phyloP scores from a whole-genome alignment of 2,888 invertebrate species.

The Himalopsyche japonica region DNA sequence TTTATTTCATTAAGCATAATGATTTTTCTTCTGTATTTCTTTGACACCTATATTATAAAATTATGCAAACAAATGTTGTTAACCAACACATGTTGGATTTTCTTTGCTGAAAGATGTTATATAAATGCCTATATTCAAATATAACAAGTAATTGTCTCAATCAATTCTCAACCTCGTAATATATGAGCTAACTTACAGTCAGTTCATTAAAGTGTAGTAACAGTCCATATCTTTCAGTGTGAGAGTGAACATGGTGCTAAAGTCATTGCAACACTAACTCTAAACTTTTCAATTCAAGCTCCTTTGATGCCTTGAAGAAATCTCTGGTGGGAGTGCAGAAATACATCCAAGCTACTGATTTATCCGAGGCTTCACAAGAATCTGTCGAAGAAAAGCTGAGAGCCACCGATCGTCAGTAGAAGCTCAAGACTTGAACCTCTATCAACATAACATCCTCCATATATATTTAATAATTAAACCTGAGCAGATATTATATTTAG shows the following conservation, averaged over 20 bases:
- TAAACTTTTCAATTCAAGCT: slow-evolving; percentile 61
- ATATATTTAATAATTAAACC: background rate
- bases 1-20: no score
- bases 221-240: no score
- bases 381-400: slow-evolving; percentile 93
- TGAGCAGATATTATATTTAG: background rate
- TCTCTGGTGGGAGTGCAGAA: slow-evolving; percentile 95
- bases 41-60: no score
- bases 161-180: no score
- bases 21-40: no score
- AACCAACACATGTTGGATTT: no score
- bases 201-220: background rate
- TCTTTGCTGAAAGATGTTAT: no score
- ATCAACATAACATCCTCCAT: background rate
- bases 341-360: slow-evolving; percentile 95
- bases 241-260: no score
- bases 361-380: slow-evolving; percentile 91
- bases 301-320: slow-evolving; percentile 97
- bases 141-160: no score
- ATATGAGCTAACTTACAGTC: no score
- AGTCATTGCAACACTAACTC: slow-evolving; percentile 47
- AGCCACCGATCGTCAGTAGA: slow-evolving; percentile 89
- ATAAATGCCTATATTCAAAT: no score
- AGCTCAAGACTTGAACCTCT: background rate
- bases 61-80: no score